Conservation (phyloP, 30 jellyfish, hydroid and myxozoan species). For the Hydractinia symbiolongicarpus region DNA sequence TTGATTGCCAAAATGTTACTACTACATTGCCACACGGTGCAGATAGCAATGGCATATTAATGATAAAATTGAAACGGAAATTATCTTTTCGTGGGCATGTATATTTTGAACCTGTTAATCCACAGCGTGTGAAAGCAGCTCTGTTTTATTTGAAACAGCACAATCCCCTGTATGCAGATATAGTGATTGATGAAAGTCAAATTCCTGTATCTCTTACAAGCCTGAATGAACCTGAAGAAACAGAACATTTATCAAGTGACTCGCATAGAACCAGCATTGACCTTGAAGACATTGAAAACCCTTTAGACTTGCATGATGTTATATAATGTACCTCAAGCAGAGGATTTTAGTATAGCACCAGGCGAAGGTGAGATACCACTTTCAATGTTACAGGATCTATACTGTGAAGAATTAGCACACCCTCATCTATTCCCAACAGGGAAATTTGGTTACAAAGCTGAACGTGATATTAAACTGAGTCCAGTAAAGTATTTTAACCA, state of each 20-base stretch:
- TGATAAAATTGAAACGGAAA: neutral
- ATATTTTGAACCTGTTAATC: constrained; percentile 26
- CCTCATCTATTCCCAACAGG: constrained; percentile 39
- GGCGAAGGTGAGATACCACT: constrained; percentile 28
- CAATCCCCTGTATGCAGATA: constrained; percentile 16
- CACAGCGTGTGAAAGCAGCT: neutral
- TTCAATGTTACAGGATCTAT: constrained; percentile 5
- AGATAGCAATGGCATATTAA: constrained; percentile 12
- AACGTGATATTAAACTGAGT: constrained; percentile 8
- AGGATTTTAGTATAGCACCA: constrained; percentile 25
- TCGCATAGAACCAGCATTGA: neutral
- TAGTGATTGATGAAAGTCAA: neutral
- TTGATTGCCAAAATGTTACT: neutral
- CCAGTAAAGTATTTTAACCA: constrained; percentile 34
- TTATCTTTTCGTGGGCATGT: neutral
- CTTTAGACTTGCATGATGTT: neutral
- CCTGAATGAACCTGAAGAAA: too few relatives aligned
- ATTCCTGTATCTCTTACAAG: too few relatives aligned
- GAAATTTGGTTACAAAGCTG: constrained; percentile 19
- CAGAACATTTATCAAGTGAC: too few relatives aligned
- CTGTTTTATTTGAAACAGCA: constrained; percentile 2
- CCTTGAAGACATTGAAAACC: neutral
- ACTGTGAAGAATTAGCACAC: constrained; percentile 34
- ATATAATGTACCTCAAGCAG: neutral
- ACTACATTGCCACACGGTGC: constrained; percentile 5